Base-by-base conservation (phyloP, 2,888 invertebrate genomes). In the Tenthredo scrophulariae region DNA sequence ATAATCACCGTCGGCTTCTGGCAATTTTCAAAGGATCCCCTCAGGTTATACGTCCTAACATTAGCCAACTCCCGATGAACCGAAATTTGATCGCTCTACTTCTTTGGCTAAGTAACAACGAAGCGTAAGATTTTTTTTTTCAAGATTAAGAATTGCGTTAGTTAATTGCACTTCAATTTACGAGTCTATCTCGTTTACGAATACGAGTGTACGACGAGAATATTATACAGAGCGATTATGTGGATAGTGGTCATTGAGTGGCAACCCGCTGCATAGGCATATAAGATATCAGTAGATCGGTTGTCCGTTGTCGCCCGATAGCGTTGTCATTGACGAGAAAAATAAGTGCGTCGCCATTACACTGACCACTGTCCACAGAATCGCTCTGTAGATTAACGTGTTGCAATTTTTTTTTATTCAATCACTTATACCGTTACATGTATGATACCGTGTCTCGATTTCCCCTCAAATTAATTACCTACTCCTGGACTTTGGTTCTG, bases 11-110 rank as follows among this genome's bases (percentile, higher is more conserved):
- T 29, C 9, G 54, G 50, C 79, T 58, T 40, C 37, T 79, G 33
- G 22, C 58, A 40, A 62, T 26, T 33, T 79, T 79, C 75, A 62
- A 37, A 79, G 58, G 79, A 37, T 37, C 58, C n/a, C 26, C 62
- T 6, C 29, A 22, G 37, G 79, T 62, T 77, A 77, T 77, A 77
- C 37, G 62, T 58, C 13, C 18, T 50, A 37, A 22, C 15, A 29
- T 79, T 62, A 77, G n/a, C 29, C n/a, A 74, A 54, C 37, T 37
- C 62, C 10, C 26, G 40, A 40, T 74, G 4, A 33, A 13, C 33
- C 67, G 33, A 67, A 67, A 29, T 67, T 58, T 13, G 29, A 67
- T 67, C 26, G 26, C 26, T 29, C 26, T 74, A 74, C 22, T 22
- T n/a, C 4, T 40, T 72, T n/a, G 7, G n/a, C 40, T 22, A 22